Base-by-base conservation (phyloP, 2,888 invertebrate genomes). In the Apamea crenata region DNA sequence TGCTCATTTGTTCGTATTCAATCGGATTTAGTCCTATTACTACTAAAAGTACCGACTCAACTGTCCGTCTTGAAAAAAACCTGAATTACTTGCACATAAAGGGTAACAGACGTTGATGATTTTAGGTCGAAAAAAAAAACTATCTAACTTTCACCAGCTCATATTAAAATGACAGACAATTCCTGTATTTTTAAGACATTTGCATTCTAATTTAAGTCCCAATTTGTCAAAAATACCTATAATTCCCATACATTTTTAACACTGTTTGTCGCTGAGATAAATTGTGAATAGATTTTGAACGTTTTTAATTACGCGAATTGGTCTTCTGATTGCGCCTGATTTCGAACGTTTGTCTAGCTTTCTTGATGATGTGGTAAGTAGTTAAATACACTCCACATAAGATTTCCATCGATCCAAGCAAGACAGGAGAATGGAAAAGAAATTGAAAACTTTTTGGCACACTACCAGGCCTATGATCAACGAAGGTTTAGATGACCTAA, bases 401-500 rank as follows among this genome's bases (percentile, higher is more conserved):
- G n/a, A 63, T 75, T 47, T 61, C 5, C 63, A 73, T 80, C 53
- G 73, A 78, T 53, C 29, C 16, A 16, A 68, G n/a, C 47, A 36
- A 53, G 16, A 47, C 53, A 32, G n/a, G 50, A 73, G 67, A 77
- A 69, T 70, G 29, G 71, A 81, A 87, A 83, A 80, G 14, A 80
- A 78, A 59, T 65, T 74, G 1, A 29, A 68, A 78, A 72, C 61
- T 69, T 78, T 76, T 88, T 88, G 88, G 88, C 87, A 82, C 68
- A 40, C 47, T 53, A 78, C 88, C 88, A 85, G 82, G 53, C n/a
- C 83, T 87, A 81, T 87, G 88, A 87, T 83, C 59, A 79, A 80
- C 76, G 87, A 81, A 85, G 82, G 74, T 71, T 88, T 83, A 74
- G 77, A 80, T 82, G 83, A 81, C 88, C 88, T 87, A 85, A 88